These are phyloP conservation scores for Agapostemon virescens DNA, from an alignment of 2,888 invertebrate genomes.

Conservation along the genomic window DNA sequence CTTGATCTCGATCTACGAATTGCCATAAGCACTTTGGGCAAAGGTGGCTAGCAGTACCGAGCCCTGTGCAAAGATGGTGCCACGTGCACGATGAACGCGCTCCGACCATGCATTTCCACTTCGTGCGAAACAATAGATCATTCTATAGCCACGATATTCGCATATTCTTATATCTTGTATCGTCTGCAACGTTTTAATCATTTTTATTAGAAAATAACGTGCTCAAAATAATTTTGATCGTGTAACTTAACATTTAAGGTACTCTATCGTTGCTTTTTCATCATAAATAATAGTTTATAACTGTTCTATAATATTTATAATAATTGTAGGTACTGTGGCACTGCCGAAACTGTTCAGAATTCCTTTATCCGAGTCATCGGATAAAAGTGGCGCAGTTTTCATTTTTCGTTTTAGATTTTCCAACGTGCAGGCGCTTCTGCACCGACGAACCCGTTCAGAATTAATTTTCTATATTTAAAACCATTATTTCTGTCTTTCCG, in stretches of 20 bases:
- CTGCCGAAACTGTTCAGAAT: background rate
- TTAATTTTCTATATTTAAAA: background rate
- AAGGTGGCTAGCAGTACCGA: slow-evolving; percentile 29
- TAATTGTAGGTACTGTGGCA: background rate
- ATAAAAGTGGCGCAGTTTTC: background rate
- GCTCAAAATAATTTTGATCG: background rate
- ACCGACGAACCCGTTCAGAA: background rate
- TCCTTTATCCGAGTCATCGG: too few relatives aligned
- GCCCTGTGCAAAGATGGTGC: slow-evolving; percentile 55
- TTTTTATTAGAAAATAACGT: slow-evolving; percentile 2
- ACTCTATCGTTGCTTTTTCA: background rate
- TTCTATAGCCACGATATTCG: background rate
- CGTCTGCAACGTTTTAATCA: slow-evolving; percentile 4
- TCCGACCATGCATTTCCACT: slow-evolving; percentile 10
- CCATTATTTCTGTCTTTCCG: background rate
- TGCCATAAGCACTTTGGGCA: slow-evolving; percentile 29
- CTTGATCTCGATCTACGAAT: slow-evolving; percentile 42
- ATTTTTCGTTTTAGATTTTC: background rate
- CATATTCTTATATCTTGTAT: background rate
- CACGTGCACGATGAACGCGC: slow-evolving; percentile 33
- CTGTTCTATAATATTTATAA: too few relatives aligned
- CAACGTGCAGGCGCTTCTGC: background rate
- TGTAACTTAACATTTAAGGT: background rate
- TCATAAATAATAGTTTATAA: background rate
- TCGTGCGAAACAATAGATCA: slow-evolving; percentile 25